Base-by-base conservation (phyloP, 2,888 invertebrate genomes). In the Rosalia funebris region DNA sequence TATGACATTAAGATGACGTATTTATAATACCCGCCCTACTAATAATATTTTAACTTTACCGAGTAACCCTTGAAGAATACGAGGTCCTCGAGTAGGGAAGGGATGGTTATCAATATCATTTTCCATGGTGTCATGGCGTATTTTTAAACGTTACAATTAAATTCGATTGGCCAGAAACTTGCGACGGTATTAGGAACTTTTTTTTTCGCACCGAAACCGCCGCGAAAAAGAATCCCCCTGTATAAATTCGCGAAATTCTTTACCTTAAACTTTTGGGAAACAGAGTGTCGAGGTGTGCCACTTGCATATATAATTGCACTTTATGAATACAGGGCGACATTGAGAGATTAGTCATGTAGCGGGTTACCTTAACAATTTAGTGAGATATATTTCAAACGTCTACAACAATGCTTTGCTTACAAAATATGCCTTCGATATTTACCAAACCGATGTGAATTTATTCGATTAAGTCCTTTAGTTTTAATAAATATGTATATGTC, bases 251-350 rank as follows among this genome's bases (percentile, higher is more conserved):
- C 25, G 25, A 3, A 25, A 25, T 25, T 25, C 25, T 5, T 25
- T 25, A 7, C 25, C 25, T 25, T 34, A n/a, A n/a, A n/a, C 10
- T 34, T 34, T 34, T 34, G 2, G 10, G 34, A 34, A 34, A 34
- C 34, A 3, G 5, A n/a, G 34, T 47, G 47, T 4, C 20, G 16
- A 48, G 60, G 60, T 57, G 57, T 57, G 61, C 52, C 42, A 41
- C 11, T 44, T 50, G 45, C 39, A 50, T 50, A 14, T 16, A 16
- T 57, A 60, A 55, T 55, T 48, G 37, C 55, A 48, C 44, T 44
- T 42, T 48, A 60, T 55, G 48, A 57, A 61, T 57, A 62, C 50
- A 57, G 54, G 57, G 57, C 50, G 57, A 50, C 57, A 62, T 62
- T 62, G 62, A 62, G 47, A 48, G 1, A 36, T 37, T 32, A 53